Percentiles rank a stretch among this genome's conserved stretches.
Conservation (phyloP, 2,888 invertebrate species). For the Adineta ricciae region DNA sequence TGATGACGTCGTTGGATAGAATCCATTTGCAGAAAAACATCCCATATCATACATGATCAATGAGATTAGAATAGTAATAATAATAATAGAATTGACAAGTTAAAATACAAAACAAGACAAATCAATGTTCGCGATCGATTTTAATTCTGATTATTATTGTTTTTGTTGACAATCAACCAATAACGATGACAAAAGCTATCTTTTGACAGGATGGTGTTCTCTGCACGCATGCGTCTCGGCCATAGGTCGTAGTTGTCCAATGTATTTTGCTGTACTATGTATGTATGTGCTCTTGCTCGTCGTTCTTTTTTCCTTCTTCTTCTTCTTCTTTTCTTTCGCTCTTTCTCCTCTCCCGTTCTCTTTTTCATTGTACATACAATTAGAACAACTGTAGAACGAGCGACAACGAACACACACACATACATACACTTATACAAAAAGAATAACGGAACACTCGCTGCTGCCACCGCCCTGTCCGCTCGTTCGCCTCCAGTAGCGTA, state of each 20-base stretch:
- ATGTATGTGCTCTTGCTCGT: not conserved
- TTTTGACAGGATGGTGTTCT: not conserved
- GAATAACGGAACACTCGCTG: not conserved
- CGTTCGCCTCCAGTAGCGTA: not conserved
- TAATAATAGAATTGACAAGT: too few species aligned
- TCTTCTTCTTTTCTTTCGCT: not conserved
- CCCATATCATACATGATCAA: not conserved
- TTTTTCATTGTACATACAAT: not conserved
- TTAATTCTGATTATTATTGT: too few species aligned
- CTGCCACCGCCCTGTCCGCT: not conserved
- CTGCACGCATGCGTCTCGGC: not conserved
- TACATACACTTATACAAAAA: not conserved
- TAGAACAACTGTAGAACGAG: slow-evolving; percentile 6
- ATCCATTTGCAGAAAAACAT: not conserved
- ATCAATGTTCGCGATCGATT: not conserved
- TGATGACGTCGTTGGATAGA: not conserved
- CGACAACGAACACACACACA: not conserved
- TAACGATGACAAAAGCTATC: not conserved
- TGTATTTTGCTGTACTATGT: not conserved
- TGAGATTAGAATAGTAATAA: too few species aligned
- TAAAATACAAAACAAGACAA: too few species aligned
- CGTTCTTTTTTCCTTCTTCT: not conserved
- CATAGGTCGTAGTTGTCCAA: slow-evolving; percentile 5
- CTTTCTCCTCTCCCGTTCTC: too few species aligned
- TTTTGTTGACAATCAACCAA: not conserved